Evolutionary conservation across 2,113 vertebrate species (phyloP), one percentile per base, ranked within the genome.

Genomic region (Sylvicapra grimmia): DNA sequence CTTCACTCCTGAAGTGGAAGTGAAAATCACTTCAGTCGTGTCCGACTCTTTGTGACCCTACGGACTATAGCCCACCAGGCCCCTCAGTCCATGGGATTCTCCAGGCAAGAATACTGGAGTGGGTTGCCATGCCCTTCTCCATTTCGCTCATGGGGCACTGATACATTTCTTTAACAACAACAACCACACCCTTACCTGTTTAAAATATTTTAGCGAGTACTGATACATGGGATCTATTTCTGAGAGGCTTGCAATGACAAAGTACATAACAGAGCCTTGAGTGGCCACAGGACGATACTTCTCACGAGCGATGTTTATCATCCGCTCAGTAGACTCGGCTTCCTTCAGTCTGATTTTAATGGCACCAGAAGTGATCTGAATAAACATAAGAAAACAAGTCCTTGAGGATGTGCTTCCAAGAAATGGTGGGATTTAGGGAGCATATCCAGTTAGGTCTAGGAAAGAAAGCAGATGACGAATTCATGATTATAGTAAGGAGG

Each of bases 141-240:
- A 40, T 40, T 23, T 72, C 0, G 0, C 40, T 77, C 72, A 75
- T 7, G 72, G 25, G 36, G 5, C 21, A 44, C 21, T 14, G 40
- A 44, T 77, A 44, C 23, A 65, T 75, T 85, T 59, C 65, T 89
- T 12, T 40, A 63, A 44, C 53, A 82, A 13, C 25, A 72, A 40
- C 53, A 82, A 14, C 15, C 63, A 33, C 1, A 25, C 4, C 56
- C 83, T 90, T 90, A 99, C 98, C 97, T 99, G 98, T 96, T 99
- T 99, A 98, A 99, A 99, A 97, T 99, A 99, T 94, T 99, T 99
- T 47, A 99, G 97, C 31, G 99, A 99, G 97, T 99, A 99, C 80
- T 99, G 99, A 97, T 99, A 99, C 98, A 99, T 99, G 2, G 98
- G 98, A 97, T 99, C 99, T 40, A 99, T 99, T 97, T 99, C 99